A percentile compares a stretch with the other conserved stretches of the same genome.
Evolutionary conservation across 2,113 vertebrate genomes (phyloP).

Genomic region (Rhea americana): DNA sequence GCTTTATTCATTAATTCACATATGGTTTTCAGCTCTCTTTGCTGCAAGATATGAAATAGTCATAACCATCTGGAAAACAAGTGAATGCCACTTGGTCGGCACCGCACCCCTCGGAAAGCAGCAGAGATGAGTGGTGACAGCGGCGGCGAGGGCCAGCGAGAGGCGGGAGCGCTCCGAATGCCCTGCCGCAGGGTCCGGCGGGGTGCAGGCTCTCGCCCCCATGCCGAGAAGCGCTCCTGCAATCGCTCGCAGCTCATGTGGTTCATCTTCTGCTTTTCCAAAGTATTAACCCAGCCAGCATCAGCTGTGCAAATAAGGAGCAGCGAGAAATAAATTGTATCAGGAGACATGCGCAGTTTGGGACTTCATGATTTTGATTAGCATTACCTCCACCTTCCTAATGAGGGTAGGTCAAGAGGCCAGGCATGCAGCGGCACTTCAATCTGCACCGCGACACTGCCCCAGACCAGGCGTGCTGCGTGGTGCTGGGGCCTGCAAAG

Average conservation of each 20-base stretch:
- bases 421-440: fast-evolving
- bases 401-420: background rate
- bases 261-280: background rate
- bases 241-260: no score
- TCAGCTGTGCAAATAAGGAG: background rate
- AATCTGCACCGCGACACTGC: fast-evolving
- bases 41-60: background rate
- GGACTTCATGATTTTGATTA: background rate
- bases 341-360: background rate
- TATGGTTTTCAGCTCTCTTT: background rate
- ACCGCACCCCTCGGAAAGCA: background rate
- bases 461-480: no score
- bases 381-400: background rate
- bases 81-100: fast-evolving
- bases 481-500: background rate
- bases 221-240: background rate
- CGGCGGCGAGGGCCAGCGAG: fast-evolving
- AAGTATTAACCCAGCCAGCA: fast-evolving
- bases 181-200: background rate
- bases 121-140: fast-evolving
- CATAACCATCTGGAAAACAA: background rate
- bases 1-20: background rate
- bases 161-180: background rate
- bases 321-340: background rate
- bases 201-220: no score